phyloP scores from a whole-genome alignment of 2,113 vertebrate species.

The Gasterosteus nipponicus region DNA sequence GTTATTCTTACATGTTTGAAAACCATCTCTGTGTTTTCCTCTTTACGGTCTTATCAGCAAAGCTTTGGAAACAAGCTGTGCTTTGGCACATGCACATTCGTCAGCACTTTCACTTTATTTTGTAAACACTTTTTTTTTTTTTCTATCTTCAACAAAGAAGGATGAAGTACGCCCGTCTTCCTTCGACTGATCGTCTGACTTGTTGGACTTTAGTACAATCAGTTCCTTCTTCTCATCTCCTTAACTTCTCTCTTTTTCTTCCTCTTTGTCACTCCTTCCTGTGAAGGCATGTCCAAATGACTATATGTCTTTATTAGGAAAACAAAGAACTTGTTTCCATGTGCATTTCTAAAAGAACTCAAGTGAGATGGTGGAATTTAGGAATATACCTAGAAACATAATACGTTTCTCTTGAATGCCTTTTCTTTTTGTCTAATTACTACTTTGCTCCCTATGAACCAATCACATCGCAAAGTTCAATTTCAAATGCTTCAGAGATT shows the following conservation, averaged over 20 bases:
- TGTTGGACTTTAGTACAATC: background rate
- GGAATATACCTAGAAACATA: background rate
- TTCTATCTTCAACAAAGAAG: background rate
- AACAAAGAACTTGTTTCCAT: constrained; percentile 19
- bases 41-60: background rate
- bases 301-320: background rate
- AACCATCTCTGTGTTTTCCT: no score
- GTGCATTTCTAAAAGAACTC: background rate
- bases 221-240: constrained; percentile 13
- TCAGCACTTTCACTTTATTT: background rate
- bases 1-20: background rate
- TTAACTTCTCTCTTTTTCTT: constrained; percentile 30
- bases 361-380: background rate
- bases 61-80: background rate
- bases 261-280: constrained; percentile 28
- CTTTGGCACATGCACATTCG: background rate
- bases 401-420: background rate
- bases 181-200: constrained; percentile 35
- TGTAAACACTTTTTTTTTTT: background rate
- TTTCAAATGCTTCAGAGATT: background rate
- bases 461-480: background rate
- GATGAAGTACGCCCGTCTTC: constrained; percentile 11
- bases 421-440: constrained; percentile 17
- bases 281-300: constrained; percentile 13
- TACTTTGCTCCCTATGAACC: background rate